Base-by-base conservation (phyloP, 2,113 vertebrate genomes). In the Eonycteris spelaea region DNA sequence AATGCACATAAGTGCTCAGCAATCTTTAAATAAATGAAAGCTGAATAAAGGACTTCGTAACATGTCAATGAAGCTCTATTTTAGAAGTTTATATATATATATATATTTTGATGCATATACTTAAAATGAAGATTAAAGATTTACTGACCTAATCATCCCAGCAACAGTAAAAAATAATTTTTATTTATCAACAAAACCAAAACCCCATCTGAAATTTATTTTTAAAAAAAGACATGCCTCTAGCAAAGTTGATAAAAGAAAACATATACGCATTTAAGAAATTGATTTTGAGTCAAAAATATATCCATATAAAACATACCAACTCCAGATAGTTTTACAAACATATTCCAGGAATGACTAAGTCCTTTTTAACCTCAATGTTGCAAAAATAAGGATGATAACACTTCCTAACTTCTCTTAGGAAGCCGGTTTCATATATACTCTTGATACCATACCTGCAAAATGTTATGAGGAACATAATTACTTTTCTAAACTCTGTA, bases 11-110 rank as follows among this genome's bases (percentile, higher is more conserved):
- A 26, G 24, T 71, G 33, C n/a, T 57, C 38, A 86, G 40, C 4
- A 71, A 30, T 82, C 63, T 95, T 87, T 92, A 74, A 74, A 68
- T 90, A 59, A 85, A 57, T 67, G 35, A 55, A 79, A 94, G 26
- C 30, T 74, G 19, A 38, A 38, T 82, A 13, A 74, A 86, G 86
- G 14, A 86, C 22, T 61, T 71, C 18, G 19, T 91, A 45, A 78
- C 16, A 15, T 83, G 65, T 11, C 82, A 65, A 16, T 71, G 35
- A 86, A 65, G 45, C 33, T 30, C 53, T 77, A 35, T 68, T 55
- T 80, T 73, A 73, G 45, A 75, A 55, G 35, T 59, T 43, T 38
- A 63, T 65, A 51, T 61, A 21, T 30, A 30, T 59, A n/a, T 38
- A 63, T 65, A 51, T 61, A 21, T 30, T 70, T 40, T 73, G 78